Conservation (phyloP, 2,888 invertebrate genomes). For the Plagodis pulveraria region DNA sequence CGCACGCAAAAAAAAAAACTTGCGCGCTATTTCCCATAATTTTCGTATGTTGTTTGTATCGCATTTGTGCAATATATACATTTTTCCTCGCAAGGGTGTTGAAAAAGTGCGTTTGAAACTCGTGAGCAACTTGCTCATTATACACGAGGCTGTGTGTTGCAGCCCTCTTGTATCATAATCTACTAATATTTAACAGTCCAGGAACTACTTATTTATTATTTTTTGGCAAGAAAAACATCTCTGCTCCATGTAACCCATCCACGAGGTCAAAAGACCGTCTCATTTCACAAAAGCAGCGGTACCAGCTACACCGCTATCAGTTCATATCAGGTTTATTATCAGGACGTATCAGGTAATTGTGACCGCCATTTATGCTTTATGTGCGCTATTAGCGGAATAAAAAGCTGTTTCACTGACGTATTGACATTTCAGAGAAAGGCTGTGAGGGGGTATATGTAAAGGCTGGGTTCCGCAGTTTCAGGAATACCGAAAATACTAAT, state of each 20-base stretch:
- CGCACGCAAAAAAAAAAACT: no score
- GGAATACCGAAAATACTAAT: not conserved
- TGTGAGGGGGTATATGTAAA: not conserved
- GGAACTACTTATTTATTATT: no score
- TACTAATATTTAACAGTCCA: no score
- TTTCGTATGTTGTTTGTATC: no score
- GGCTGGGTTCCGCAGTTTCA: conserved; percentile 9
- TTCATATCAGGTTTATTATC: conserved; percentile 18
- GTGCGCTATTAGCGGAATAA: conserved; percentile 32
- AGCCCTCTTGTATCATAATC: no score
- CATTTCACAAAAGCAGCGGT: conserved; percentile 53
- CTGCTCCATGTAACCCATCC: conserved; percentile 45
- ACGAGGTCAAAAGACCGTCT: conserved; percentile 47
- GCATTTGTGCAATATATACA: no score
- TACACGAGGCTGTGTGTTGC: no score
- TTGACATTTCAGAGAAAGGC: conserved; percentile 13
- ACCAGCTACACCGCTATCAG: conserved; percentile 56
- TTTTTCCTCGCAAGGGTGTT: no score
- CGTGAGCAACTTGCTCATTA: no score
- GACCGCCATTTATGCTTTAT: conserved; percentile 34
- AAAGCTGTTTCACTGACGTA: conserved; percentile 18
- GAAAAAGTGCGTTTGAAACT: no score
- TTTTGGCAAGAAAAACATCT: no score
- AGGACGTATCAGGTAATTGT: conserved; percentile 15
- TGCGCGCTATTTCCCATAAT: no score